Base-by-base conservation (phyloP, 2,113 vertebrate species). In the Phyllostomus discolor region DNA sequence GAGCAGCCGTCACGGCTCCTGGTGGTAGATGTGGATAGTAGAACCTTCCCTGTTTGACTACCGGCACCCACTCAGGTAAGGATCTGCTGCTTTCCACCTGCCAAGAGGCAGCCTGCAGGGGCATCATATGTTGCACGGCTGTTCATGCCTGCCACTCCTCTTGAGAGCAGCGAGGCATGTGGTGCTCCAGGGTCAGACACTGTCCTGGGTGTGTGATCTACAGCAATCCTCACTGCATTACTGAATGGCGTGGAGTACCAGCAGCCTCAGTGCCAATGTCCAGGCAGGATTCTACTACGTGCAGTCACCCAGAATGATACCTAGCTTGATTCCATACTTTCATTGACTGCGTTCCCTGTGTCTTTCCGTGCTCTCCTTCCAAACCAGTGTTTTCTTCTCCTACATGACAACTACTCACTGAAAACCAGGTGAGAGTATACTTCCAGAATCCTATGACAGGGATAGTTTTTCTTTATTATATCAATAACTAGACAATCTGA, bases 1-100 rank as follows among this genome's bases (percentile, higher is more conserved):
- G n/a, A 64, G 52, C 26, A 0, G 7, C 0, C 0, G 0, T 16
- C 5, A 0, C 0, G 7, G 14, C 14, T 41, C 20, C 1, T 0
- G 10, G 6, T 10, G 5, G n/a, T 20, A 1, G 2, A 2, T 7
- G 76, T 20, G 84, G 3, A 0, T 1, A 10, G 26, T 11, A 1
- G 15, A 31, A 20, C 4, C 14, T 22, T 20, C 0, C 2, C 57
- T 4, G 48, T 20, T 9, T 52, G 76, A 16, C 28, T 9, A 9
- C 28, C 35, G 7, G 8, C 35, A 28, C 0, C 2, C 4, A 2
- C 31, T 16, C 28, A 1, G 5, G 15, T 1, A 5, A 26, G 10
- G 33, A 28, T 52, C 10, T 11, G 67, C 15, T 38, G 17, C 57
- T 1, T 2, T 59, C 31, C 5, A 48, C 50, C 28, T 5, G 97